These are phyloP conservation scores for Helogale parvula DNA, from an alignment of 2,113 vertebrate species.

Conservation along the genomic window DNA sequence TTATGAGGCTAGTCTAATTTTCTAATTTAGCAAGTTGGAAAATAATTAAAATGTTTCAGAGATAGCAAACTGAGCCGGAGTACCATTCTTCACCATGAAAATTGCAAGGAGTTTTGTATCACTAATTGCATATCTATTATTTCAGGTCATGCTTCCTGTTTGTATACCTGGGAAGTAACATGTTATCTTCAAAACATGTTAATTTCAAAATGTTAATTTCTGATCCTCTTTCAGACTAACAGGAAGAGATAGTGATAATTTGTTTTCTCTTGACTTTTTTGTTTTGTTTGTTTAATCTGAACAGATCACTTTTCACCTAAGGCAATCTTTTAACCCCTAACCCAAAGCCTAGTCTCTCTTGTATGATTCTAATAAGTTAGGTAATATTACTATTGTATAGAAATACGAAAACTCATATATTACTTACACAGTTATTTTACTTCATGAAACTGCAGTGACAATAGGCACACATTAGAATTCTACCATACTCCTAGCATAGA, in stretches of 20 bases:
- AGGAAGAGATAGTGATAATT: neutral
- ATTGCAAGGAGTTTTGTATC: neutral
- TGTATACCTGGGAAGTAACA: neutral
- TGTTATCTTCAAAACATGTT: neutral
- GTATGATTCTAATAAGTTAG: conserved; percentile 3
- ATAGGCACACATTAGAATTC: neutral
- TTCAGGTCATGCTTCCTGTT: neutral
- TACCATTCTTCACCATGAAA: neutral
- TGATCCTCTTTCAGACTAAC: neutral
- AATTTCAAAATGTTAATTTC: neutral
- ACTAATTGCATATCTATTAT: neutral
- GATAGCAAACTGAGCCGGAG: neutral
- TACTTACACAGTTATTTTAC: neutral
- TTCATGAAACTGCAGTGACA: neutral
- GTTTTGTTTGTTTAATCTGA: neutral
- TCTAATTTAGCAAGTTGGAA: conserved; percentile 9
- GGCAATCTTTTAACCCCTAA: neutral
- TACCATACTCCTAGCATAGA: neutral
- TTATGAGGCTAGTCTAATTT: neutral
- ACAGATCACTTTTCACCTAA: neutral
- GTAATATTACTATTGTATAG: neutral
- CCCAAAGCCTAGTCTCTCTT: neutral
- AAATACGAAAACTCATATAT: neutral
- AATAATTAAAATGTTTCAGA: neutral
- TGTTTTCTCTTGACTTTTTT: conserved; percentile 8